These are phyloP conservation scores for Siderastrea siderea DNA, from an alignment of 92 coral and sea anemone genomes.

Conservation along the genomic window DNA sequence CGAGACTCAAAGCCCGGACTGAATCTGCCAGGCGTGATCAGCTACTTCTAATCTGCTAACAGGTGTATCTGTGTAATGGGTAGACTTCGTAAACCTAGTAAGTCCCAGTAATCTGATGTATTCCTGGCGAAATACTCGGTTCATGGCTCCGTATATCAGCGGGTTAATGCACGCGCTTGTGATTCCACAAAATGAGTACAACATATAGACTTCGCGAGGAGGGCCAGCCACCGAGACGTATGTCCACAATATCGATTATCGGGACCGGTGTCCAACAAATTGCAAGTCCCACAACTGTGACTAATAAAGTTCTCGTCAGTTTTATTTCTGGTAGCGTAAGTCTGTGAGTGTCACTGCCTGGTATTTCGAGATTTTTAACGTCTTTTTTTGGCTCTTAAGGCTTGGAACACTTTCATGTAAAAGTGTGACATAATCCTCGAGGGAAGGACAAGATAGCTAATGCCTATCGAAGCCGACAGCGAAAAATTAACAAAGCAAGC, in stretches of 20 bases:
- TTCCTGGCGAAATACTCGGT: slow-evolving; percentile 3
- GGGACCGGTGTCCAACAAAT: slow-evolving; percentile 24
- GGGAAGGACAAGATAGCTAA: neutral
- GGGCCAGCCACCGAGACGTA: slow-evolving; percentile 18
- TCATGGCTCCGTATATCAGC: slow-evolving; percentile 26
- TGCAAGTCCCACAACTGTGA: slow-evolving; percentile 13
- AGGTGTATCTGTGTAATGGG: too few relatives aligned
- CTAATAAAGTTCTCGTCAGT: slow-evolving; percentile 13
- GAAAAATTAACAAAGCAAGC: slow-evolving; percentile 22
- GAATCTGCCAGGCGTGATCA: too few relatives aligned
- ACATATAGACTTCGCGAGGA: slow-evolving; percentile 2
- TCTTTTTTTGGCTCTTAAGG: neutral
- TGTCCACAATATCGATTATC: slow-evolving; percentile 21
- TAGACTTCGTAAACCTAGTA: neutral
- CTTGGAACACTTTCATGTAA: slow-evolving; percentile 20
- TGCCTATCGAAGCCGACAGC: neutral
- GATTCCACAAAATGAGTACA: slow-evolving; percentile 4
- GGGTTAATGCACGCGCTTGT: slow-evolving; percentile 24
- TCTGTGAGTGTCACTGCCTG: neutral
- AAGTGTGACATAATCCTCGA: neutral
- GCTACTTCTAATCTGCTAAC: too few relatives aligned
- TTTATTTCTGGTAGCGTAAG: slow-evolving; percentile 15
- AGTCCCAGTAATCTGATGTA: slow-evolving; percentile 18
- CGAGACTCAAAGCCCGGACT: too few relatives aligned
- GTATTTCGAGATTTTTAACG: neutral